Evolutionary conservation across 2,113 vertebrate genomes (phyloP), one percentile per base, ranked within the genome.

Genomic region (Cyphomyrus plagiostoma): DNA sequence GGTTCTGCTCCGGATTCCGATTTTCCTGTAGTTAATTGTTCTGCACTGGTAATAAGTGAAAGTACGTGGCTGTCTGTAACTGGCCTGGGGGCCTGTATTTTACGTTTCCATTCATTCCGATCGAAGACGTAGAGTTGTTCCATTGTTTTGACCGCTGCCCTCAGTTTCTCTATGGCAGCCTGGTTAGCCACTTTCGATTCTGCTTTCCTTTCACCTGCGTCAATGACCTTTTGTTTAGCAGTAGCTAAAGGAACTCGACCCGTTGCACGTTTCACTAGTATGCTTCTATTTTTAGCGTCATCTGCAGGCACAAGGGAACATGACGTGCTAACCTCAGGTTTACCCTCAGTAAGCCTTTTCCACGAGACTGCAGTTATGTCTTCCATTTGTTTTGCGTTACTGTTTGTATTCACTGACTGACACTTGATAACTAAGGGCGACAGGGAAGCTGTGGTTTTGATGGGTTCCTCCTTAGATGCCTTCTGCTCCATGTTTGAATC

Each of bases 81-180:
- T 0, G 96, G 96, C 23, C 94, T 92, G 1, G 97, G 96, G 48
- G 94, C 92, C 87, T 97, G 96, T 7, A 95, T 96, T 91, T 97
- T 98, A 48, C 98, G 97, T 92, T 98, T 98, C 98, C 98, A 99
- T 89, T 99, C 98, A 4, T 97, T 96, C 48, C 97, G 95, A 90
- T 97, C 96, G 92, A 97, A 98, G 90, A 98, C 97, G 86, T 99
- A 99, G 2, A 99, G 96, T 91, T 99, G 97, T 88, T 99, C 98
- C 98, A 99, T 99, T 4, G 97, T 99, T 91, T 97, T 96, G 45
- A 99, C 98, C 0, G 98, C 98, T 0, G 98, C 98, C 8, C 97
- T 98, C 26, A 99, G 95, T 93, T 99, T 99, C 94, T 99, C 97
- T 89, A 99, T 92, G 0, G 98, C 98, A 0, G 96, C 97, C 42